Conservation (phyloP, 2,797 vertebrate genomes). For the Myotis pilosus region DNA sequence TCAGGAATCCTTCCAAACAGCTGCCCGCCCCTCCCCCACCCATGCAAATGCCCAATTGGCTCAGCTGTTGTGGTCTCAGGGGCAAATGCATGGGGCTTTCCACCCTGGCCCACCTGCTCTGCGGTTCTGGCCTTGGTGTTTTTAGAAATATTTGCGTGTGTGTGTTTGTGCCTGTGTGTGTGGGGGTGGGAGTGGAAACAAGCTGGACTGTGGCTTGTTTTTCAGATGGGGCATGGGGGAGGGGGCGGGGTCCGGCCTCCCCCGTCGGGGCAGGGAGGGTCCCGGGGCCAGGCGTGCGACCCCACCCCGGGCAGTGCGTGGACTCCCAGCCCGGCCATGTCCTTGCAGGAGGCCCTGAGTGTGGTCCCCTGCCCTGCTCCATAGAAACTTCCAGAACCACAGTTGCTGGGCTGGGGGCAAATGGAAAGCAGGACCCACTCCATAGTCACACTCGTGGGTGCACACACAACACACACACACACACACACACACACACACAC, state of each 20-base stretch:
- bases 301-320: fast-evolving
- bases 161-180: constrained; percentile 32
- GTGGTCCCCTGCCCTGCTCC: too few species aligned
- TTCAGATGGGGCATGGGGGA: background rate
- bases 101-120: constrained; percentile 23
- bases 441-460: background rate
- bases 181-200: background rate
- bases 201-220: background rate
- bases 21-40: background rate
- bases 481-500: too few species aligned
- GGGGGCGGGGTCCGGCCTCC: background rate
- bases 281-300: background rate
- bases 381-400: background rate
- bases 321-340: background rate
- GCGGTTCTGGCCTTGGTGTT: constrained; percentile 22
- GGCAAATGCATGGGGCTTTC: constrained; percentile 25
- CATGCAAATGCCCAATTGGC: constrained; percentile 2
- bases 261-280: background rate
- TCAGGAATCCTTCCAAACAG: background rate
- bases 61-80: background rate
- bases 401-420: background rate
- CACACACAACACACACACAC: background rate
- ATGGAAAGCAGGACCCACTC: background rate
- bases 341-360: background rate
- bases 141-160: constrained; percentile 70